These are phyloP conservation scores for Acestrorhynchus altus DNA, from an alignment of 2,797 vertebrate species.

Conservation along the genomic window DNA sequence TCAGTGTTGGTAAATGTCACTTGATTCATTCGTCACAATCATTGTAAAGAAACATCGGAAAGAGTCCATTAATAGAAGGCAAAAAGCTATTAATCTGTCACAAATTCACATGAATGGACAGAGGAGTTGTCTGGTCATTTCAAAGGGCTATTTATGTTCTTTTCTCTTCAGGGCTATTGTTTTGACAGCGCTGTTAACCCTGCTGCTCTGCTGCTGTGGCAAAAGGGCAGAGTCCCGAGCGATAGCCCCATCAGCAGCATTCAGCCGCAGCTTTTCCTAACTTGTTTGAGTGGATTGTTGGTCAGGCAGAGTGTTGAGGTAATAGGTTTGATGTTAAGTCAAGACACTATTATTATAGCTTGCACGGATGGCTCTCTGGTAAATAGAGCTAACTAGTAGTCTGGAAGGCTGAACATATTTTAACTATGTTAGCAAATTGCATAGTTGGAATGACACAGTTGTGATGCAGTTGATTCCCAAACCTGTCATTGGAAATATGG, in stretches of 20 bases:
- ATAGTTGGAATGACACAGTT: too few species aligned
- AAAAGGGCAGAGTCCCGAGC: neutral
- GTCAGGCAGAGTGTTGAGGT: neutral
- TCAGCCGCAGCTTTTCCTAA: neutral
- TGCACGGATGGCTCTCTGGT: too few species aligned
- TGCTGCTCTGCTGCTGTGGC: slow-evolving; percentile 28
- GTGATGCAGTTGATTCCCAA: too few species aligned
- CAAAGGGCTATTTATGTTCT: slow-evolving; percentile 27
- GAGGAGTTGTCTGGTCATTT: slow-evolving; percentile 15
- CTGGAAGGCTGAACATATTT: too few species aligned
- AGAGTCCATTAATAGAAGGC: slow-evolving; percentile 37
- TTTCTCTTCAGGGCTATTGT: slow-evolving; percentile 53
- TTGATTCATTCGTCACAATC: slow-evolving; percentile 62
- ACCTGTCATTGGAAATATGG: too few species aligned
- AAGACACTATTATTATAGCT: neutral
- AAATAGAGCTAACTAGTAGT: too few species aligned
- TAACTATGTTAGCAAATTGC: too few species aligned
- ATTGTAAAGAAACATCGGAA: slow-evolving; percentile 69
- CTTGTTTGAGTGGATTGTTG: neutral
- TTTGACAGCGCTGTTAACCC: slow-evolving; percentile 58
- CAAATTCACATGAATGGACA: slow-evolving; percentile 53
- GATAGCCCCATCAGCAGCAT: neutral
- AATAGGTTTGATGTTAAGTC: neutral
- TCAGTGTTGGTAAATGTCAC: slow-evolving; percentile 44
- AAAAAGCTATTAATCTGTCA: slow-evolving; percentile 56